Base-by-base conservation (phyloP, 2,113 vertebrate species). In the Trematocara marginatum region DNA sequence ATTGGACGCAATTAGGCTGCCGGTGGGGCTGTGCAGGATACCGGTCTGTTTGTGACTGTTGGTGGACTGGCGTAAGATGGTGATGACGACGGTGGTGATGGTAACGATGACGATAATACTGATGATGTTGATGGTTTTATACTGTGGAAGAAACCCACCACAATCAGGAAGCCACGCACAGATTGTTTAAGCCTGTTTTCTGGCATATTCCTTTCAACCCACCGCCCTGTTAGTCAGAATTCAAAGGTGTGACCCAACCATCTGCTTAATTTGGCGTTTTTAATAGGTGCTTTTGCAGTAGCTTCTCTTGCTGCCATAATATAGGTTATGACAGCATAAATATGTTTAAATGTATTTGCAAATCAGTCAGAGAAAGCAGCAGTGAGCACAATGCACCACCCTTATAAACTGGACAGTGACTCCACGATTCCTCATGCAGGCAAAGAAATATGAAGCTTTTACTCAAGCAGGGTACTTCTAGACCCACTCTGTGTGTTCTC, bases 391-490 rank as follows among this genome's bases (percentile, higher is more conserved):
- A 79, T 20, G n/a, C 87, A 57, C 40, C 34, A 57, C 9, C 26
- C 74, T 38, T 42, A 26, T 66, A 47, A 81, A 74, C 66, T 88
- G 76, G 81, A 81, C 34, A 38, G 53, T 54, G 82, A 71, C 38
- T 81, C 40, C 40, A 34, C 18, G 31, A 53, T 7, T 81, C 59
- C 81, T 42, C 23, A 76, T 31, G 31, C 18, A 12, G 42, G 38
- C 45, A 87, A 85, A 26, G 49, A 86, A 86, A 89, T 87, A 59
- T 29, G 69, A 71, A 89, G 93, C 84, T 88, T 93, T 94, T 91
- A 92, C 87, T 93, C 47, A 86, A 89, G 54, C 47, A 34, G 23
- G 59, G 79, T 61, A 59, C 89, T 90, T 84, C 83, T 81, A 89
- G 79, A 52, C 82, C 81, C 47, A 74, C 87, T 59, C 26, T 86